Base-by-base conservation (phyloP, 2,113 vertebrate species). In the Cavia porcellus region DNA sequence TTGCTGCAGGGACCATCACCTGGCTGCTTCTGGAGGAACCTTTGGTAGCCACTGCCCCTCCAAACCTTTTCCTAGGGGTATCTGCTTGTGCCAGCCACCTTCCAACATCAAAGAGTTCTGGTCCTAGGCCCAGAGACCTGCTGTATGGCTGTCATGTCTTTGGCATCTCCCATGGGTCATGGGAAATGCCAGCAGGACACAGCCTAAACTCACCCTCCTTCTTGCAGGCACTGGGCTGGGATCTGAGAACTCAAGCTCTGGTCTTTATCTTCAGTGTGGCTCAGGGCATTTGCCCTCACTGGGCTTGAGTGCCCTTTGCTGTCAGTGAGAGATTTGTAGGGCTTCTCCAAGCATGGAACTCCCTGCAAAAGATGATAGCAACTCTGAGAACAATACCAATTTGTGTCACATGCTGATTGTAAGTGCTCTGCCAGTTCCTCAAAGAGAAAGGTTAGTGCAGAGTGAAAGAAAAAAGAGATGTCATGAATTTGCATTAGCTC, bases 391-490 rank as follows among this genome's bases (percentile, higher is more conserved):
- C 61, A 90, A 35, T 38, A 59, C 74, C 24, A 66, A 15, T 42
- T 57, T 70, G 45, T 89, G 86, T 85, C 72, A 35, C 17, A 3
- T 68, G 42, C 59, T 64, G 22, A 57, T 38, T 50, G 0, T 61
- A 68, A 74, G 50, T 35, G 24, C 57, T 61, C 32, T 77, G 64
- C n/a, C 90, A 70, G 8, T 50, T 95, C 13, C 74, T 72, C 28
- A 19, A 75, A 79, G 24, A 77, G 17, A 70, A 91, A 84, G 52
- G 24, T 92, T 22, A 92, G 45, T 75, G 64, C 64, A 61, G 64
- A 82, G 52, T 93, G 59, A 30, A 38, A 64, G 38, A 50, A 52
- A 50, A 85, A n/a, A 74, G 24, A 75, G 38, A 38, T 55, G 55
- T 79, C 50, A 52, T 66, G 13, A 52, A 61, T 95, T 66, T 96